These are phyloP conservation scores for Bettongia penicillata DNA, from an alignment of 2,113 vertebrate genomes.

Conservation along the genomic window DNA sequence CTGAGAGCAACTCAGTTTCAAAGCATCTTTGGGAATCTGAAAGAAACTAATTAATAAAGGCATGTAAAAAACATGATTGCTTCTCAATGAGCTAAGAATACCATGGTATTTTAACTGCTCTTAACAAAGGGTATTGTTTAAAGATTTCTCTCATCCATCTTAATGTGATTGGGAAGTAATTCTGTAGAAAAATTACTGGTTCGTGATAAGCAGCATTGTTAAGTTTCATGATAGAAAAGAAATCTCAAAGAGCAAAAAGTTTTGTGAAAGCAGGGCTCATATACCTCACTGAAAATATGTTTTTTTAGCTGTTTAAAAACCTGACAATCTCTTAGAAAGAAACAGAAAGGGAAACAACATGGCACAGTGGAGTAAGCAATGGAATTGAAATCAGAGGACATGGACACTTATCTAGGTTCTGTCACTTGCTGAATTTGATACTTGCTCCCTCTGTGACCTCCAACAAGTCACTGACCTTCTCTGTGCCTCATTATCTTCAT, in stretches of 20 bases:
- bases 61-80: slow-evolving; percentile 65
- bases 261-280: background rate
- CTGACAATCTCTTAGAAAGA: background rate
- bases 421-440: background rate
- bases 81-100: slow-evolving; percentile 64
- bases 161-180: slow-evolving; percentile 43
- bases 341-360: background rate
- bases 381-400: background rate
- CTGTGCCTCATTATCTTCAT: background rate
- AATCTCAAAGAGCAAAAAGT: background rate
- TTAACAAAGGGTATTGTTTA: slow-evolving; percentile 67
- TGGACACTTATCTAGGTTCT: background rate
- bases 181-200: slow-evolving; percentile 23
- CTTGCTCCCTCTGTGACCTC: background rate
- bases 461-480: background rate
- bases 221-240: background rate
- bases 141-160: slow-evolving; percentile 8
- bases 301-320: background rate
- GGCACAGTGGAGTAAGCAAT: background rate
- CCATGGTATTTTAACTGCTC: slow-evolving; percentile 58
- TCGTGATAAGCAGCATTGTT: background rate
- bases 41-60: slow-evolving; percentile 76
- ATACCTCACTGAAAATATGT: background rate
- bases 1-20: slow-evolving; percentile 64
- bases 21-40: slow-evolving; percentile 58